Evolutionary conservation across 2,888 invertebrate species (phyloP).

Genomic region (Xiphydria camelus): DNA sequence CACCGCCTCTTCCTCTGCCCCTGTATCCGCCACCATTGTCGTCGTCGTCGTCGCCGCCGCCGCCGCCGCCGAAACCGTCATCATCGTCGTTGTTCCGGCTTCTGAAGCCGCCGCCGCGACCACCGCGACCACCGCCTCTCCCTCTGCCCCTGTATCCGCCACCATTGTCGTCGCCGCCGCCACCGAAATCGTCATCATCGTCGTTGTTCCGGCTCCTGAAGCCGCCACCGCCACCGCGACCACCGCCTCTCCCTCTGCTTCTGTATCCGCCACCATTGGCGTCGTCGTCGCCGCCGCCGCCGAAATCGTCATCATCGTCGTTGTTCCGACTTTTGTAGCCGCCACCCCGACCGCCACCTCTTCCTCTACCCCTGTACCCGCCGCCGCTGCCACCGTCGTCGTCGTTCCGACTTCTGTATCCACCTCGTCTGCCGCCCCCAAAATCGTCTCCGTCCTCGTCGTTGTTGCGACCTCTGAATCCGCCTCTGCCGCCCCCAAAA

Average conservation of each 20-base stretch:
- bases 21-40: conserved; percentile 12
- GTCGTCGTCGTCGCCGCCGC: conserved; percentile 19
- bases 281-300: conserved; percentile 19
- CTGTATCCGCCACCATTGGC: conserved; percentile 12
- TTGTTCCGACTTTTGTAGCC: too few species aligned
- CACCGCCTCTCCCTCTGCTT: conserved; percentile 21
- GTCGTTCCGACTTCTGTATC: conserved; percentile 4
- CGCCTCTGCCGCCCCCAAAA: conserved; percentile 10
- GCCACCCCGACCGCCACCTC: conserved; percentile 28
- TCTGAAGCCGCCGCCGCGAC: conserved; percentile 28
- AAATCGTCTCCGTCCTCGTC: conserved; percentile 3
- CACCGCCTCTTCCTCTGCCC: conserved; percentile 21
- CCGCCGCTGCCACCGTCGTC: conserved; percentile 9
- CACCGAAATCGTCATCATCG: conserved; percentile 20
- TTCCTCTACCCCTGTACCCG: conserved; percentile 19
- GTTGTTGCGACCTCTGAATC: conserved; percentile 3
- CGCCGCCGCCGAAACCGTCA: conserved; percentile 20
- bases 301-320: conserved; percentile 19
- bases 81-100: too few species aligned
- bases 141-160: conserved; percentile 11
- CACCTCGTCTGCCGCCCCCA: conserved; percentile 12
- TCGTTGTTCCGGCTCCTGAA: too few species aligned
- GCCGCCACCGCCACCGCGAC: conserved; percentile 28
- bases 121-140: conserved; percentile 20
- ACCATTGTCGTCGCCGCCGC: conserved; percentile 18